phyloP scores from a whole-genome alignment of 2,888 invertebrate genomes.

The Caenorhabditis drosophilae region DNA sequence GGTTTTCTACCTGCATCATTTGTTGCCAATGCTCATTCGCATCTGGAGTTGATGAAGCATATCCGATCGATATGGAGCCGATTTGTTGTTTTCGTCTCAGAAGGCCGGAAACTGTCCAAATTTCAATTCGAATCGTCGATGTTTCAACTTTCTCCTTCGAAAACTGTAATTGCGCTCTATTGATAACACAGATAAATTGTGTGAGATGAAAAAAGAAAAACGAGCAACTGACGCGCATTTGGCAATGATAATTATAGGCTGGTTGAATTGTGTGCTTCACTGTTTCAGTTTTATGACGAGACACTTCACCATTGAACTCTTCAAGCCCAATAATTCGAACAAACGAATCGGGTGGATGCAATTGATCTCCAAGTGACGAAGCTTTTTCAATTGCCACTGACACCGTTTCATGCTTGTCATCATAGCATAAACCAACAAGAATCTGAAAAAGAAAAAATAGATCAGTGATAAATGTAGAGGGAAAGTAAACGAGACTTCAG shows the following conservation, averaged over 20 bases:
- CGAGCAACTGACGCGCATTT: slow-evolving; percentile 45
- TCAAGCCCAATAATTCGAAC: slow-evolving; percentile 51
- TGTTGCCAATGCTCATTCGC: slow-evolving; percentile 64
- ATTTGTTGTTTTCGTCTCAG: slow-evolving; percentile 54
- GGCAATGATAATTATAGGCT: slow-evolving; percentile 50
- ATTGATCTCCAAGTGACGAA: slow-evolving; percentile 25
- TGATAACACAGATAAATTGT: too few relatives aligned
- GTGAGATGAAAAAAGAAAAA: background rate
- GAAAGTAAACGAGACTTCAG: slow-evolving; percentile 45
- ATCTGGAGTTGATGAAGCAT: slow-evolving; percentile 50
- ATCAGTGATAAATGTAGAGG: too few relatives aligned
- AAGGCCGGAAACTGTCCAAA: slow-evolving; percentile 54
- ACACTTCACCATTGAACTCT: slow-evolving; percentile 53
- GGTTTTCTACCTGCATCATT: slow-evolving; percentile 59
- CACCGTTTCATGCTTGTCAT: slow-evolving; percentile 47
- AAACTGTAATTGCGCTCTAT: slow-evolving; percentile 42
- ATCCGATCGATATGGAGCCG: slow-evolving; percentile 56
- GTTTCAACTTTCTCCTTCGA: slow-evolving; percentile 49
- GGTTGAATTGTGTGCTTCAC: slow-evolving; percentile 54
- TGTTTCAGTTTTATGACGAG: slow-evolving; percentile 52
- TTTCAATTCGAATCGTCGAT: slow-evolving; percentile 53
- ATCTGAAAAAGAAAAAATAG: slow-evolving; percentile 21
- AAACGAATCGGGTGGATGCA: slow-evolving; percentile 54
- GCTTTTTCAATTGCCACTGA: slow-evolving; percentile 56
- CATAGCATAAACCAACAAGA: slow-evolving; percentile 53